These are phyloP conservation scores for Mohoua ochrocephala DNA, from an alignment of 2,113 vertebrate species.

Conservation along the genomic window DNA sequence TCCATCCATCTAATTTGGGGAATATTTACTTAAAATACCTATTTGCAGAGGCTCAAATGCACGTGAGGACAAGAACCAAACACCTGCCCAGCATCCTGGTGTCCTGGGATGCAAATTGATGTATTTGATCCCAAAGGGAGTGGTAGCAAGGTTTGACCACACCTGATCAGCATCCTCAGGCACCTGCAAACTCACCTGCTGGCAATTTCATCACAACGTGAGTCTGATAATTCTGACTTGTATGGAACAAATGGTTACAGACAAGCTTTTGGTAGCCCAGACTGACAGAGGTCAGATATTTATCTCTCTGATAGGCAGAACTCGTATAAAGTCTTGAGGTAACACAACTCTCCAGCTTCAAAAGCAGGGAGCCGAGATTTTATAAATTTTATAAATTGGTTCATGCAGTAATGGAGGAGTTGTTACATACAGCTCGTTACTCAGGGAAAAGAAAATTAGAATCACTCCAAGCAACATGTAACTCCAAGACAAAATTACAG, in stretches of 20 bases:
- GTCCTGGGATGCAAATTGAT: not conserved
- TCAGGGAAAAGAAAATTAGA: not conserved
- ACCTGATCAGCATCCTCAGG: not conserved
- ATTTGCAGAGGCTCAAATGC: not conserved
- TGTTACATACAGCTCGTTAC: not conserved
- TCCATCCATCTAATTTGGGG: not conserved
- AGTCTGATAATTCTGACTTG: not conserved
- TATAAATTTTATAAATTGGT: not conserved
- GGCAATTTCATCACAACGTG: not conserved
- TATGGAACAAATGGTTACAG: not conserved
- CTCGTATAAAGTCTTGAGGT: not conserved
- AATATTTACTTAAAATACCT: not conserved
- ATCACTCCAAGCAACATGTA: not conserved
- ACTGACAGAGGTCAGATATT: not conserved
- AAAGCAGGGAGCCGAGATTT: not conserved
- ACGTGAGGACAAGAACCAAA: not conserved
- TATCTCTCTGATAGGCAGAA: not conserved
- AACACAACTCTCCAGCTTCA: not conserved
- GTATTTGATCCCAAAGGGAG: not conserved
- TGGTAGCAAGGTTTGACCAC: not conserved
- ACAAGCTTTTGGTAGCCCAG: not conserved
- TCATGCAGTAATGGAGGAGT: not conserved
- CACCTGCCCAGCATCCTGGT: not conserved
- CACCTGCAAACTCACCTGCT: not conserved
- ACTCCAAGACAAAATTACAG: not conserved